phyloP scores from a whole-genome alignment of 2,797 vertebrate species.

The Spinus pinus region DNA sequence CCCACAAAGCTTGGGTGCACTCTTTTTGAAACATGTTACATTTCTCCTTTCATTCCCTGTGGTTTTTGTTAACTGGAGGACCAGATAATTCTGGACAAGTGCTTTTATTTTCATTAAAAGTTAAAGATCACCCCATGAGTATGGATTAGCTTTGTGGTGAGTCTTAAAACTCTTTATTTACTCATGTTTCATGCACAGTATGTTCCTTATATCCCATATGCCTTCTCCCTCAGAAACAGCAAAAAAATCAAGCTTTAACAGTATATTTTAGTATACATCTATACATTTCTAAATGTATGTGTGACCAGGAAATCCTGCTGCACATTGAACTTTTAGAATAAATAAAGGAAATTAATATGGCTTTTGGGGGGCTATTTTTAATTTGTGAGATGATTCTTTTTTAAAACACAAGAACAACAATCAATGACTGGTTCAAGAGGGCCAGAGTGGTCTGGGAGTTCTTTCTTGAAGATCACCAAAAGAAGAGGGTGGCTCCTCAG shows the following conservation, averaged over 20 bases:
- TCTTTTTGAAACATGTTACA: background rate
- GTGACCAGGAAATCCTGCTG: background rate
- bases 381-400: background rate
- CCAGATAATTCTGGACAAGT: background rate
- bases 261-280: background rate
- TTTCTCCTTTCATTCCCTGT: background rate
- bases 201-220: constrained; percentile 22
- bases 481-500: background rate
- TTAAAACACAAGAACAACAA: background rate
- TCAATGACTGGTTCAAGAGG: background rate
- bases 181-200: background rate
- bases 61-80: background rate
- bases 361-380: background rate
- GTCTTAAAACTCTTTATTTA: constrained; percentile 32
- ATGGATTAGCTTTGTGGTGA: background rate
- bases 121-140: background rate
- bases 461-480: background rate
- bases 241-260: background rate
- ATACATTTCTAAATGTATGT: background rate
- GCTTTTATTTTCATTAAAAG: background rate
- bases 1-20: background rate
- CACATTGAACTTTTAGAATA: background rate
- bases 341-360: background rate
- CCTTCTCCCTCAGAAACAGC: background rate
- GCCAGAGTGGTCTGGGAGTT: background rate